Conservation (phyloP, 2,888 invertebrate genomes). For the Macropis europaea region DNA sequence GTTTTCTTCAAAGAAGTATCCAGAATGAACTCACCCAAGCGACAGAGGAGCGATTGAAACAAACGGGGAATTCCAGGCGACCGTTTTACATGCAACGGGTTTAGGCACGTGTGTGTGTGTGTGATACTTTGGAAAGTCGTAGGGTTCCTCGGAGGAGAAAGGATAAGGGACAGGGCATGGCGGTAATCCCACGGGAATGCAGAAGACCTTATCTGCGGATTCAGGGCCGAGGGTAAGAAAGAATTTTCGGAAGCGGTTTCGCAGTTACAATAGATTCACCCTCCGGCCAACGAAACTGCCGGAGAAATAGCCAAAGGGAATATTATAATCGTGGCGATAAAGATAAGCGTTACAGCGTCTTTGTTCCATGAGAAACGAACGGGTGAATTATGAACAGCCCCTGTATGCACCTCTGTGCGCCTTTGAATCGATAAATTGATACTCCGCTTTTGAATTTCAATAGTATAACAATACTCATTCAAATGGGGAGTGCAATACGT, state of each 20-base stretch:
- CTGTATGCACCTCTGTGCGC: too few species aligned
- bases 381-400: too few species aligned
- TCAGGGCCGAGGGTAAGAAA: slow-evolving; percentile 8
- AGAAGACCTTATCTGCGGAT: slow-evolving; percentile 23
- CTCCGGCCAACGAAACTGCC: not conserved
- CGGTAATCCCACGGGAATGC: slow-evolving; percentile 23
- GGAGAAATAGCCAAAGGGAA: slow-evolving; percentile 8
- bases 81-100: not conserved
- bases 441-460: too few species aligned
- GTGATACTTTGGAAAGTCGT: not conserved
- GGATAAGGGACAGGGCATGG: slow-evolving; percentile 17
- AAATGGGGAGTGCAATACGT: too few species aligned
- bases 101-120: not conserved
- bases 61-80: not conserved
- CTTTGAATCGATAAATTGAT: too few species aligned
- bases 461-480: too few species aligned
- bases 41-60: slow-evolving; percentile 7
- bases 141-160: not conserved
- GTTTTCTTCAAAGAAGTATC: too few species aligned
- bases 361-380: not conserved
- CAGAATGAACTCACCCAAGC: not conserved
- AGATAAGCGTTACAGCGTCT: not conserved
- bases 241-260: slow-evolving; percentile 17
- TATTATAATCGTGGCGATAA: slow-evolving; percentile 11
- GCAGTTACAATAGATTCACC: slow-evolving; percentile 13